These are phyloP conservation scores for Actinemys pallida DNA, from an alignment of 2,113 vertebrate genomes.

Conservation along the genomic window DNA sequence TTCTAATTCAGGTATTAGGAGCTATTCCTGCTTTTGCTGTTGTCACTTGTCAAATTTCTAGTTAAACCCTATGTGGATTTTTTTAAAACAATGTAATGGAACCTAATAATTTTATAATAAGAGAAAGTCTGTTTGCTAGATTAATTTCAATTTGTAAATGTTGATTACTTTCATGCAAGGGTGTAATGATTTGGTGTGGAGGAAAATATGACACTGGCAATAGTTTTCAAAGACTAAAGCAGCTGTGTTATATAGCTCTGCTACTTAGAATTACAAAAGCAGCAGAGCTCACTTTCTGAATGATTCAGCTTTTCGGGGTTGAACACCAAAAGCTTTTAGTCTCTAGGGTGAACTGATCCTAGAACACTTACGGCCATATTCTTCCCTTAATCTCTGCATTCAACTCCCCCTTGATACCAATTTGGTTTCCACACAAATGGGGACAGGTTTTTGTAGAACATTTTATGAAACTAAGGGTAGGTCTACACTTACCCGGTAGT, in stretches of 20 bases:
- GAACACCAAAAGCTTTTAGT: slow-evolving; percentile 50
- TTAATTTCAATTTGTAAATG: slow-evolving; percentile 64
- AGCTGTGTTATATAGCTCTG: slow-evolving; percentile 37
- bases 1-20: slow-evolving; percentile 22
- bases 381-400: not conserved
- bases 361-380: not conserved
- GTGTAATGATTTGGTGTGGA: slow-evolving; percentile 45
- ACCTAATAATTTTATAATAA: slow-evolving; percentile 56
- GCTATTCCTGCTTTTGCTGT: not conserved
- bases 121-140: slow-evolving; percentile 35
- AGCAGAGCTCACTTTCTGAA: slow-evolving; percentile 41
- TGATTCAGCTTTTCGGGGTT: slow-evolving; percentile 49
- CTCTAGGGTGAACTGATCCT: slow-evolving; percentile 18
- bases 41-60: slow-evolving; percentile 45
- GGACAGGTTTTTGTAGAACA: not conserved
- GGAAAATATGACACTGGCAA: slow-evolving; percentile 58
- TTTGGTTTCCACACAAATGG: not conserved
- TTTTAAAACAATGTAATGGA: slow-evolving; percentile 50
- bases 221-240: slow-evolving; percentile 42
- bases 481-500: no score
- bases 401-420: not conserved
- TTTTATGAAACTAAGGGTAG: not conserved
- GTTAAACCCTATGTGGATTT: not conserved
- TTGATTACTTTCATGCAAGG: slow-evolving; percentile 50
- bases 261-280: slow-evolving; percentile 54